These are phyloP conservation scores for Oriolus oriolus DNA, from an alignment of 2,113 vertebrate species.

Conservation along the genomic window DNA sequence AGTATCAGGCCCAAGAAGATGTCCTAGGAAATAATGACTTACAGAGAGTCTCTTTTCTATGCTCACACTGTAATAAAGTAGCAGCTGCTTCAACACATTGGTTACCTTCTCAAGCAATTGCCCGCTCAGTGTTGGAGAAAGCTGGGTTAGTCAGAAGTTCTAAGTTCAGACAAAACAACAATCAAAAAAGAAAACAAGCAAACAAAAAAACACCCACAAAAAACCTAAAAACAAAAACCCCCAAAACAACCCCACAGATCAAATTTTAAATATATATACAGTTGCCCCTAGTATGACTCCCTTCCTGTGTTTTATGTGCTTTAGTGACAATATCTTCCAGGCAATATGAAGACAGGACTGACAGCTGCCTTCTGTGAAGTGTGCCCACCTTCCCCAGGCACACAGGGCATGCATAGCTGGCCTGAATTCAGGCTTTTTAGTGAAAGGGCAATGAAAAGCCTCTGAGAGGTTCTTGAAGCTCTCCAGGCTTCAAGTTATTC, in stretches of 20 bases:
- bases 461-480: background rate
- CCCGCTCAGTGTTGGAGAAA: background rate
- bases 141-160: background rate
- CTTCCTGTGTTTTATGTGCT: background rate
- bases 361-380: background rate
- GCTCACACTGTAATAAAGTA: background rate
- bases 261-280: background rate
- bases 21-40: background rate
- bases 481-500: background rate
- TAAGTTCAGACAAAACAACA: background rate
- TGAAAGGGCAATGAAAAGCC: background rate
- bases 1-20: background rate
- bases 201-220: background rate
- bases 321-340: background rate
- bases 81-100: background rate
- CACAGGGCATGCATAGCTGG: background rate
- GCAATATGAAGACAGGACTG: background rate
- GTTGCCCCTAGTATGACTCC: background rate
- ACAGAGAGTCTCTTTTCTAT: background rate
- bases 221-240: too few species aligned
- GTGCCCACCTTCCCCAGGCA: background rate
- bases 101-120: background rate
- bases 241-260: accelerated
- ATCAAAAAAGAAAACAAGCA: background rate
- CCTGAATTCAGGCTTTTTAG: background rate